Evolutionary conservation across 2,888 invertebrate genomes (phyloP).

Genomic region (Calameuta filiformis): DNA sequence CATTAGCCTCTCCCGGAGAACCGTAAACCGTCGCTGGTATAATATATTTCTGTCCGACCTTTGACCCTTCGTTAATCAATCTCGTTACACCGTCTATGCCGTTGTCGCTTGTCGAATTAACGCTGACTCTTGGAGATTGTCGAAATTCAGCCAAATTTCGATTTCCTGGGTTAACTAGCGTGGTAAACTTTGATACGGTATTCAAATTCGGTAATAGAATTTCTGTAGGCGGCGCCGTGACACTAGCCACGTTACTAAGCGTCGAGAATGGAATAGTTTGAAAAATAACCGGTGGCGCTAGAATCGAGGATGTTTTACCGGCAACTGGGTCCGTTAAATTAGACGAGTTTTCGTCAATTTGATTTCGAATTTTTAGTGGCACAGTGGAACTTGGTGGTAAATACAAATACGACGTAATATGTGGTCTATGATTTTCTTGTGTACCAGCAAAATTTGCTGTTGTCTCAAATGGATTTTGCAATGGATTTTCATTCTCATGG

Average conservation of each 20-base stretch:
- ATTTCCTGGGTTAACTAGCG: too few species aligned
- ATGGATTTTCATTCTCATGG: background rate
- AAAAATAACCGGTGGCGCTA: background rate
- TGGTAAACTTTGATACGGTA: background rate
- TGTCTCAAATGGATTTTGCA: background rate
- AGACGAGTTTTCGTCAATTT: background rate
- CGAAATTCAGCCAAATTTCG: too few species aligned
- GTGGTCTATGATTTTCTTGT: background rate
- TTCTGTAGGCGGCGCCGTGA: conserved; percentile 17
- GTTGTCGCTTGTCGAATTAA: too few species aligned
- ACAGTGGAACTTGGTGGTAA: conserved; percentile 4
- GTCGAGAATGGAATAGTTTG: background rate
- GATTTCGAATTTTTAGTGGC: conserved; percentile 1
- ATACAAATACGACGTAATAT: conserved; percentile 17
- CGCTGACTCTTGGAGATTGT: too few species aligned
- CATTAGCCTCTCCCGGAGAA: conserved; percentile 10
- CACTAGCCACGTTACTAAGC: conserved; percentile 5
- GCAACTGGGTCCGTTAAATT: background rate
- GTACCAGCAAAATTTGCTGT: too few species aligned
- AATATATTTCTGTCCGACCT: too few species aligned
- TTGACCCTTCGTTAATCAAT: too few species aligned
- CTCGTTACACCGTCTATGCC: too few species aligned
- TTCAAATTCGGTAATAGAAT: conserved; percentile 14
- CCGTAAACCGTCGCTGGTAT: conserved; percentile 23
- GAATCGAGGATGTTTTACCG: background rate